Conservation (phyloP, 2,888 invertebrate genomes). For the Macrosiphum euphorbiae region DNA sequence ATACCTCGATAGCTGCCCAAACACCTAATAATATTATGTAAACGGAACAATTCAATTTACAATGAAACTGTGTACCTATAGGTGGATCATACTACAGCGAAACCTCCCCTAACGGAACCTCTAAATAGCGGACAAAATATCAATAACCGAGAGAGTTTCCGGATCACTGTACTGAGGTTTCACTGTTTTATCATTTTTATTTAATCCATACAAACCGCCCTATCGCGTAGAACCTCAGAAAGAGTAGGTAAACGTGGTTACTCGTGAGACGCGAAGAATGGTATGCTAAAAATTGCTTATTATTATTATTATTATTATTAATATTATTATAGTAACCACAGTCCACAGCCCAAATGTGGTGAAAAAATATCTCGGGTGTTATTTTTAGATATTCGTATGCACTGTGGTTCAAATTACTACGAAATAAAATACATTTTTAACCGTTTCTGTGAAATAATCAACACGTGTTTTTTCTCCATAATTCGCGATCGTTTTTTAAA, state of each 20-base stretch:
- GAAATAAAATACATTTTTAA: not conserved
- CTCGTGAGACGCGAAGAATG: not conserved
- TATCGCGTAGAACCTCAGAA: not conserved
- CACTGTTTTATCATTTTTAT: not conserved
- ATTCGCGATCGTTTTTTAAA: not conserved
- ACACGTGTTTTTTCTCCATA: not conserved
- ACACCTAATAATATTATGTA: not conserved
- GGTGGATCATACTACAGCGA: too few species aligned
- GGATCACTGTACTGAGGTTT: too few species aligned
- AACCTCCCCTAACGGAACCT: too few species aligned
- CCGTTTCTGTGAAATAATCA: not conserved
- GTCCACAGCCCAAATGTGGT: not conserved
- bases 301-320: too few species aligned
- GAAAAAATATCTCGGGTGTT: not conserved
- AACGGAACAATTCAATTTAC: not conserved
- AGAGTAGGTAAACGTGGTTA: not conserved
- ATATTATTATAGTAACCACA: not conserved
- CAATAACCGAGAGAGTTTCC: too few species aligned
- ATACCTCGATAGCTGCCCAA: not conserved
- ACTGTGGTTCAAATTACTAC: not conserved
- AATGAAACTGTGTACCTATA: not conserved
- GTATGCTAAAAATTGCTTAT: not conserved
- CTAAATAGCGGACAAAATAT: too few species aligned
- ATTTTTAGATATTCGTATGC: not conserved
- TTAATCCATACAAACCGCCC: not conserved